Percentiles rank a stretch among this genome's conserved stretches.
Conservation (phyloP, 2,888 invertebrate species). For the Dichetophora obliterata region DNA sequence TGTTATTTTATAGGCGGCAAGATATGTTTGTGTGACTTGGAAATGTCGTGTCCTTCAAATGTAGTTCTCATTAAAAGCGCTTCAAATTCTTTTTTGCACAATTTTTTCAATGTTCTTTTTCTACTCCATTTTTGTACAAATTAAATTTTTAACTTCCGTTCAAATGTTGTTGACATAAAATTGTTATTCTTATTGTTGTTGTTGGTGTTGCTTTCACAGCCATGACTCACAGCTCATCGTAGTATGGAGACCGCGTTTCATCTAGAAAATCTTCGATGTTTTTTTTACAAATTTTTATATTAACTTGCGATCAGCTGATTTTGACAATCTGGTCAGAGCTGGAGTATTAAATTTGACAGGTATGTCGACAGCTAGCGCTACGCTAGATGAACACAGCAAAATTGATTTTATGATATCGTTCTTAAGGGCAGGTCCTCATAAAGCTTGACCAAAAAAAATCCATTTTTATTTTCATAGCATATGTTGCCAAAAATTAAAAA, state of each 20-base stretch:
- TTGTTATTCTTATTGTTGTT: background rate
- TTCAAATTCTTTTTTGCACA: background rate
- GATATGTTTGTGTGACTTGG: background rate
- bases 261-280: background rate
- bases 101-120: background rate
- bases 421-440: too few relatives aligned
- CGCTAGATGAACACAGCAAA: too few relatives aligned
- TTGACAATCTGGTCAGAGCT: too few relatives aligned
- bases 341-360: too few relatives aligned
- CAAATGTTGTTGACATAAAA: background rate
- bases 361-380: background rate
- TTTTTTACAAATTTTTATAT: too few relatives aligned
- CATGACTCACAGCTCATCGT: background rate
- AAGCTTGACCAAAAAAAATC: too few relatives aligned
- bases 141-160: slow-evolving; percentile 1
- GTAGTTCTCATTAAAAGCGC: background rate
- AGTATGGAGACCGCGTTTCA: background rate
- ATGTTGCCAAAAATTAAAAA: too few relatives aligned
- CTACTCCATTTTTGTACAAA: background rate
- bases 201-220: background rate
- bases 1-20: slow-evolving; percentile 1
- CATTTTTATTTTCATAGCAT: too few relatives aligned
- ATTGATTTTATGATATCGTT: too few relatives aligned
- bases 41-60: slow-evolving; percentile 3
- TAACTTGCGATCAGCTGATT: too few relatives aligned